A percentile compares a stretch with the other conserved stretches of the same genome.
phyloP scores from a whole-genome alignment of 1,140 invertebrate genomes.

The Formica selysi region DNA sequence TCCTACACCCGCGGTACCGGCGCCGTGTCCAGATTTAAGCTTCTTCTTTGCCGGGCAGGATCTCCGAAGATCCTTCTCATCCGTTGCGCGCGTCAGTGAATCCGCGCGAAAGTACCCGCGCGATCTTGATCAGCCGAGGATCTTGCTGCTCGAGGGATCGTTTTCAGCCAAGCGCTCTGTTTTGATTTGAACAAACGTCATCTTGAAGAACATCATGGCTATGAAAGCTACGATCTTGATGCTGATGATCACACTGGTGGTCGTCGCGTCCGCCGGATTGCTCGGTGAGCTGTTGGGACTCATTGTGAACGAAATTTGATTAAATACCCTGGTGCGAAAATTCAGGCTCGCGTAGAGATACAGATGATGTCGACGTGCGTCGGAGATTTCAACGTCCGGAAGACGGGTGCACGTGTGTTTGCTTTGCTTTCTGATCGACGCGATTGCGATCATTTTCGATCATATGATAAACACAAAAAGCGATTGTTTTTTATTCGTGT shows the following conservation, averaged over 20 bases:
- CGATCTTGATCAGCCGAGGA: slow-evolving; percentile 34
- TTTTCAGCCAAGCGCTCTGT: background rate
- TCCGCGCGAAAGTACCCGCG: slow-evolving; percentile 18
- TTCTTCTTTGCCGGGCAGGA: slow-evolving; percentile 82
- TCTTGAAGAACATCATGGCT: slow-evolving; percentile 68
- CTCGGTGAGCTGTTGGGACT: slow-evolving; percentile 80
- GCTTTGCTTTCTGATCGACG: background rate
- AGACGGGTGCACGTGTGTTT: slow-evolving; percentile 9
- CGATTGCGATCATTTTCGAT: background rate
- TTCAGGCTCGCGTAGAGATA: slow-evolving; percentile 5
- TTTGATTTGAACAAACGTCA: background rate
- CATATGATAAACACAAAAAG: background rate
- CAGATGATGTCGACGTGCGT: background rate
- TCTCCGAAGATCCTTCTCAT: slow-evolving; percentile 67
- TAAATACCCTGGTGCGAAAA: background rate
- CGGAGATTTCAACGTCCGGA: slow-evolving; percentile 35
- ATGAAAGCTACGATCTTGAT: slow-evolving; percentile 74
- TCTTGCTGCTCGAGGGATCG: slow-evolving; percentile 34
- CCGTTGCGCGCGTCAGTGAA: slow-evolving; percentile 22
- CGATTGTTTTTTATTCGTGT: background rate
- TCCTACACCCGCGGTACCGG: slow-evolving; percentile 78
- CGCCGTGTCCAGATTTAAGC: slow-evolving; percentile 83
- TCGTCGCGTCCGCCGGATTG: slow-evolving; percentile 81
- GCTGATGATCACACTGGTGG: slow-evolving; percentile 75
- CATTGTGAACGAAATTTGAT: slow-evolving; percentile 11